A percentile compares a stretch with the other conserved stretches of the same genome.
phyloP scores from a whole-genome alignment of 2,113 vertebrate genomes.

The Parus major region DNA sequence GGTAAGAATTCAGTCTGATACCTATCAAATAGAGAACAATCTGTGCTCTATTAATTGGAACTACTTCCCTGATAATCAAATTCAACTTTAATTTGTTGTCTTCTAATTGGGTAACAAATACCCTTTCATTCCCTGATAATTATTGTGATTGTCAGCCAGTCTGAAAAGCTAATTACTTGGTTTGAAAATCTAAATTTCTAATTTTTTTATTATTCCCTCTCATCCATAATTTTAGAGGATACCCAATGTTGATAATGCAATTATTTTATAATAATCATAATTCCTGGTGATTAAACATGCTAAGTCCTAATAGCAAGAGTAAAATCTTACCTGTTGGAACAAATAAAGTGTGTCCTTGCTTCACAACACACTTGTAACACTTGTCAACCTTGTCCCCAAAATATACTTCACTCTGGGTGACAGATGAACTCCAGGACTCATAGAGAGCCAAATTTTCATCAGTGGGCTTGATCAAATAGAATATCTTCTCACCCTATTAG shows the following conservation, averaged over 20 bases:
- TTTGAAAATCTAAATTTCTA: neutral
- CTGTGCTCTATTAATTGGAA: neutral
- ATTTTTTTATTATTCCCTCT: neutral
- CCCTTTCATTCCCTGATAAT: neutral
- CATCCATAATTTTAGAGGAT: neutral
- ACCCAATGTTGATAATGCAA: neutral
- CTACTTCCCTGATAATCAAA: neutral
- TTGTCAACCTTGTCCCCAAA: slow-evolving; percentile 95
- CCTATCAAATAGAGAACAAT: neutral
- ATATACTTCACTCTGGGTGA: slow-evolving; percentile 97
- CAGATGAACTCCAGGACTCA: slow-evolving; percentile 97
- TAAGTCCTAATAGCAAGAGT: neutral
- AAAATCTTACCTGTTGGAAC: slow-evolving; percentile 88
- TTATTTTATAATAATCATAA: neutral
- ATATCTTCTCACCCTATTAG: slow-evolving; percentile 94
- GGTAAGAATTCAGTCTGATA: neutral
- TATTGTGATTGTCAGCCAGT: neutral
- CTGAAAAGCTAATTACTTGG: neutral
- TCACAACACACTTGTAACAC: slow-evolving; percentile 89
- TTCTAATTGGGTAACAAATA: neutral
- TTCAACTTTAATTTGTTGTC: neutral
- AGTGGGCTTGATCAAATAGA: slow-evolving; percentile 97
- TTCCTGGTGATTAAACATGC: neutral
- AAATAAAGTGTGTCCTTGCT: slow-evolving; percentile 95
- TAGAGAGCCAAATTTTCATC: slow-evolving; percentile 94